Evolutionary conservation across 2,888 invertebrate species (phyloP).

Genomic region (Blomia tropicalis): DNA sequence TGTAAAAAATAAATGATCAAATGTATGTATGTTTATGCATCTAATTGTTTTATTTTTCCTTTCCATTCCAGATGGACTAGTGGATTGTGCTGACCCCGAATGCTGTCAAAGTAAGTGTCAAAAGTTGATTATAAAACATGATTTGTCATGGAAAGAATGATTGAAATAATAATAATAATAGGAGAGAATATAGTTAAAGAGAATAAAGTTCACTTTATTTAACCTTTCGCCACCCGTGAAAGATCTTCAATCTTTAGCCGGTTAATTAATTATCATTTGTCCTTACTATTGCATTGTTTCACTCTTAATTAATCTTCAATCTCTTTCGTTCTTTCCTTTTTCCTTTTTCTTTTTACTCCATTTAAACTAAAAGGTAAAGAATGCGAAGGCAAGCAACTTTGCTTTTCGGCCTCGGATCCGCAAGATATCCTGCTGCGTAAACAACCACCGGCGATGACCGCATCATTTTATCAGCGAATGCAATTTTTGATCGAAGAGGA

Average conservation of each 20-base stretch:
- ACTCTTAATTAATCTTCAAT: constrained; percentile 14
- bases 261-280: constrained; percentile 18
- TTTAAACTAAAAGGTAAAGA: constrained; percentile 39
- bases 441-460: constrained; percentile 87
- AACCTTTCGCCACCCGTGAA: background rate
- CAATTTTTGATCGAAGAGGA: constrained; percentile 96
- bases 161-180: too few species aligned
- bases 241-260: background rate
- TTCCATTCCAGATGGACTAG: constrained; percentile 68
- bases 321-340: too few species aligned
- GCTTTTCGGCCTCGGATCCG: constrained; percentile 87
- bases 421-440: constrained; percentile 86
- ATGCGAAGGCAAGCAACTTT: constrained; percentile 80
- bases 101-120: constrained; percentile 60
- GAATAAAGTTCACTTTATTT: too few species aligned
- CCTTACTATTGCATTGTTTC: background rate
- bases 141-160: too few species aligned
- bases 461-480: constrained; percentile 91
- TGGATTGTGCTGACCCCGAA: constrained; percentile 96
- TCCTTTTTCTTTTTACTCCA: constrained; percentile 1
- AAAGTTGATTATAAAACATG: background rate
- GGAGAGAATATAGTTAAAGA: too few species aligned
- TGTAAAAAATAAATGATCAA: background rate
- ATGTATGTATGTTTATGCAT: too few species aligned
- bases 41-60: background rate